Conservation (phyloP, 1,140 invertebrate species). For the Plectus sambesii region DNA sequence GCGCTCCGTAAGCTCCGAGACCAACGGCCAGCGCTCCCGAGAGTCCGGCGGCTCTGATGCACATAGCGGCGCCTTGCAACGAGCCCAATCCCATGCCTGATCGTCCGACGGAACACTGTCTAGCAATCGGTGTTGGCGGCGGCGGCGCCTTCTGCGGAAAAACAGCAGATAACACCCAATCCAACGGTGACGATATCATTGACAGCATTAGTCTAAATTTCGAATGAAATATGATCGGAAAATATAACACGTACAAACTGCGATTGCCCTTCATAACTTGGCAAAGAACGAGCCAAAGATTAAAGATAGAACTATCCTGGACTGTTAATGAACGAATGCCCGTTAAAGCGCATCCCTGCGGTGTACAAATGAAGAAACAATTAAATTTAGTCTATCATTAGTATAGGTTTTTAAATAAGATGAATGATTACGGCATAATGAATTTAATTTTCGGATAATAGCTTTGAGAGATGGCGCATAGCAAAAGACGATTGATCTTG, state of each 20-base stretch:
- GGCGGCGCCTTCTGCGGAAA: neutral
- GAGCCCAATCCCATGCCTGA: constrained; percentile 55
- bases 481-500: neutral
- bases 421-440: no score
- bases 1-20: constrained; percentile 77
- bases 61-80: constrained; percentile 7
- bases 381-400: no score
- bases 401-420: constrained; percentile 5
- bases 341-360: no score
- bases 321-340: no score
- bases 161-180: neutral
- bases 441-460: no score
- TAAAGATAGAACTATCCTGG: no score
- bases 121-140: no score
- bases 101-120: no score
- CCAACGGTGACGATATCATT: constrained; percentile 1
- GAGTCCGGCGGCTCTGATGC: constrained; percentile 52
- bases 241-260: no score
- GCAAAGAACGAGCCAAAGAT: no score
- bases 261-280: no score
- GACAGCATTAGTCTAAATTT: constrained; percentile 1
- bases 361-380: no score
- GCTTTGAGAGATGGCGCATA: constrained; percentile 1
- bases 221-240: constrained; percentile 6
- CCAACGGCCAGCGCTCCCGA: constrained; percentile 72